Evolutionary conservation across 2,113 vertebrate species (phyloP).

Genomic region (Lycocorax pyrrhopterus): DNA sequence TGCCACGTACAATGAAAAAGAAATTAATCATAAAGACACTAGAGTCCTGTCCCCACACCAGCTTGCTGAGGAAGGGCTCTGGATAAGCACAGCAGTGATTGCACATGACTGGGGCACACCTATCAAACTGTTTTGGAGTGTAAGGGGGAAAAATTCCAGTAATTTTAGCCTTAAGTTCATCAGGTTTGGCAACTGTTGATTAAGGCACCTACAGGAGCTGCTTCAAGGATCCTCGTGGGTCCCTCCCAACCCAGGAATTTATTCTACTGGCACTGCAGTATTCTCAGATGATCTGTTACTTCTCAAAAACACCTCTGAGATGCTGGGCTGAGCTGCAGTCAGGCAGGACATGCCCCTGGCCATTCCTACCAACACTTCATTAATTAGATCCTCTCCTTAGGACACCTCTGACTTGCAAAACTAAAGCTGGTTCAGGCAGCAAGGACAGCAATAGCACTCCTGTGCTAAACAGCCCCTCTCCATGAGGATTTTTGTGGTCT

Average conservation of each 20-base stretch:
- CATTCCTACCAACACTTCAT: neutral
- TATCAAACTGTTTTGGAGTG: neutral
- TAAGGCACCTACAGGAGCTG: neutral
- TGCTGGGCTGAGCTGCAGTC: neutral
- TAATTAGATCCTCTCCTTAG: neutral
- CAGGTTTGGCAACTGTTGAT: neutral
- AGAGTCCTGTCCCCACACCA: neutral
- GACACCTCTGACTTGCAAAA: neutral
- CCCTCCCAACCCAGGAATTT: neutral
- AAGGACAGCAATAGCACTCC: neutral
- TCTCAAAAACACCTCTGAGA: neutral
- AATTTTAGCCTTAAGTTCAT: neutral
- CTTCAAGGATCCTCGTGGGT: neutral
- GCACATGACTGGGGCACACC: neutral
- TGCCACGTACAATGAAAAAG: neutral
- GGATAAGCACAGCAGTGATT: neutral
- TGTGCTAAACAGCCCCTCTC: neutral
- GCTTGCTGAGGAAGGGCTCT: neutral
- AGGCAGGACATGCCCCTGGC: neutral
- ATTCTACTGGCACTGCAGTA: neutral
- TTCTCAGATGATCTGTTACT: neutral
- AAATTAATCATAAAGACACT: neutral
- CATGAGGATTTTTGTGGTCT: neutral
- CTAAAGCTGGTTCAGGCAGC: neutral
- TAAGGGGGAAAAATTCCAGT: neutral